These are phyloP conservation scores for Epinephelus coioides DNA, from an alignment of 2,797 vertebrate genomes.

Conservation along the genomic window DNA sequence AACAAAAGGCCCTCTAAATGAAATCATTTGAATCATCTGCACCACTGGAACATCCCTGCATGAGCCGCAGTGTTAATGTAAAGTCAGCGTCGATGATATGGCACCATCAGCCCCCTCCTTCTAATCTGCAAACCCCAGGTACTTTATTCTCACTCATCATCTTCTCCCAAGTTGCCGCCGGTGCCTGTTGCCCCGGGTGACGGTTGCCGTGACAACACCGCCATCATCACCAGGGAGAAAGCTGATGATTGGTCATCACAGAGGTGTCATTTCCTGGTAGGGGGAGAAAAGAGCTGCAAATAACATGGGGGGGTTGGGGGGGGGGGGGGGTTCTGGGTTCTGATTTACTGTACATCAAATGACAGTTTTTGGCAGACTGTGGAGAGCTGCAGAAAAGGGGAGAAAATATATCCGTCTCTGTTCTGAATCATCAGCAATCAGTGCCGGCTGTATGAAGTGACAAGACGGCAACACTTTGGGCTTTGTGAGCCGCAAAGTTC, in stretches of 20 bases:
- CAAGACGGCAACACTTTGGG: neutral
- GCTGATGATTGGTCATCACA: slow-evolving; percentile 76
- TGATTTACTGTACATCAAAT: slow-evolving; percentile 3
- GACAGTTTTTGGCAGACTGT: slow-evolving; percentile 3
- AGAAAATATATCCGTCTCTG: neutral
- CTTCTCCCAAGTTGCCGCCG: slow-evolving; percentile 52
- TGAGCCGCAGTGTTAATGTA: neutral
- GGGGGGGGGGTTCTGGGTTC: slow-evolving; percentile 7
- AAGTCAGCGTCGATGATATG: slow-evolving; percentile 8
- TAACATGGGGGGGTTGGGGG: slow-evolving; percentile 11
- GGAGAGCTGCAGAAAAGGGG: slow-evolving; percentile 21
- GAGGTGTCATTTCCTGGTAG: slow-evolving; percentile 74
- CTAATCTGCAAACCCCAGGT: slow-evolving; percentile 53
- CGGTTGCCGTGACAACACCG: slow-evolving; percentile 76
- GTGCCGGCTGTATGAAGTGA: neutral
- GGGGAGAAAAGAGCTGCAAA: slow-evolving; percentile 16
- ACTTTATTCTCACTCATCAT: slow-evolving; percentile 61
- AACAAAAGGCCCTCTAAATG: neutral
- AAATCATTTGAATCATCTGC: neutral
- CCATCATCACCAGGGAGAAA: slow-evolving; percentile 71
- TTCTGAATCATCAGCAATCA: slow-evolving; percentile 9
- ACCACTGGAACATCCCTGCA: neutral
- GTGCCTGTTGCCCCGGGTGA: slow-evolving; percentile 73
- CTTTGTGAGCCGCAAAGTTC: slow-evolving; percentile 5
- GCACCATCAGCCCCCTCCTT: slow-evolving; percentile 6